A percentile compares a stretch with the other conserved stretches of the same genome.
phyloP scores from a whole-genome alignment of 2,888 invertebrate species.

The Troglohyphantes excavatus region DNA sequence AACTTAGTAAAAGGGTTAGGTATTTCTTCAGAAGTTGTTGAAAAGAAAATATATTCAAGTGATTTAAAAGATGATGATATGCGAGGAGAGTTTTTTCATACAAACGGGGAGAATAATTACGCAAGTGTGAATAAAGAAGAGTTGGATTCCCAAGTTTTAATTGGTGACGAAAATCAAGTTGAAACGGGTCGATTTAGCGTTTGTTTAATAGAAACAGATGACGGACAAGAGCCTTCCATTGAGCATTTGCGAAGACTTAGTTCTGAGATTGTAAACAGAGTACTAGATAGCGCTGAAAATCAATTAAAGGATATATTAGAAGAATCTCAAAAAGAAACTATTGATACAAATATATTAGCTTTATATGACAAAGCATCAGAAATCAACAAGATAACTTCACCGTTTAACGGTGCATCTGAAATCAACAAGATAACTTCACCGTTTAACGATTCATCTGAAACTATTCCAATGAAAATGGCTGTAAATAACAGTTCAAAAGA shows the following conservation, averaged over 20 bases:
- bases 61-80: not conserved
- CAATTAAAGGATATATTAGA: constrained; percentile 6
- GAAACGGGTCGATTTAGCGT: too few species aligned
- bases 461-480: too few species aligned
- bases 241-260: constrained; percentile 45
- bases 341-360: not conserved
- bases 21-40: not conserved
- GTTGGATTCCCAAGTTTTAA: not conserved
- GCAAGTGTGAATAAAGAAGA: not conserved
- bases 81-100: not conserved
- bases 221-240: not conserved
- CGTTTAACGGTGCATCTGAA: not conserved
- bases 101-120: not conserved
- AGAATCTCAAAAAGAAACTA: not conserved
- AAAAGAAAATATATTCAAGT: not conserved
- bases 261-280: constrained; percentile 34
- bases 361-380: not conserved
- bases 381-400: not conserved
- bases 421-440: not conserved
- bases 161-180: too few species aligned
- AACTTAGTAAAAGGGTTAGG: too few species aligned
- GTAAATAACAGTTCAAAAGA: not conserved
- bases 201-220: not conserved
- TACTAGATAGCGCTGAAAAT: constrained; percentile 38
- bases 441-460: not conserved